Base-by-base conservation (phyloP, 2,888 invertebrate species). In the Euphydryas editha region DNA sequence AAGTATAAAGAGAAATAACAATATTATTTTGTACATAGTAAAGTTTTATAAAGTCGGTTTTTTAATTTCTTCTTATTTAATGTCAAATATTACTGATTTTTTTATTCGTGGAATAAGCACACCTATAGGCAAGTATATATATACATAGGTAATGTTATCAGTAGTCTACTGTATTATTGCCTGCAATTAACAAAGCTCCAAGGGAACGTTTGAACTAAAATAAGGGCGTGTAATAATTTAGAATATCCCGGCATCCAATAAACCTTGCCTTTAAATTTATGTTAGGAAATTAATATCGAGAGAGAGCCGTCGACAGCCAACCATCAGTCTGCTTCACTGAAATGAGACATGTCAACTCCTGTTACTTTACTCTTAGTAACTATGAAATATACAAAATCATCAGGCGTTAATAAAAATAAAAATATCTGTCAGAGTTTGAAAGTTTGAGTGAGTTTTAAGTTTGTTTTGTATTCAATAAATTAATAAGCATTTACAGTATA, bases 321-420 rank as follows among this genome's bases (percentile, higher is more conserved):
- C 73, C 77, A 82, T 85, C 80, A 81, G 76, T 84, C 81, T 81
- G 71, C 75, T 73, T 76, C 75, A 77, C 75, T 81, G 80, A 79
- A 81, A 78, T 79, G 78, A 79, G 80, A 79, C 76, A 78, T 78
- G 76, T 76, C 76, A 76, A 75, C 76, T 78, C 75, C 76, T 78
- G 76, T 77, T 79, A 68, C 59, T 61, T 58, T 49, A 59, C 60
- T 70, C 44, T 59, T 62, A 63, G 58, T 44, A 46, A 56, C 24
- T 42, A 49, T 49, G 39, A 59, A 62, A 49, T 55, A 15, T n/a
- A 6, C 24, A 59, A 37, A 59, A 59, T 49, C 59, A 37, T 51
- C 11, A 51, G 42, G 6, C 7, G 30, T 24, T 36, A 10, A 46
- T 37, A 24, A 15, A 51, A 11, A n/a, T n/a, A n/a, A n/a, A n/a